Evolutionary conservation across 2,797 vertebrate species (phyloP).

Genomic region (Jordanella pulchra): DNA sequence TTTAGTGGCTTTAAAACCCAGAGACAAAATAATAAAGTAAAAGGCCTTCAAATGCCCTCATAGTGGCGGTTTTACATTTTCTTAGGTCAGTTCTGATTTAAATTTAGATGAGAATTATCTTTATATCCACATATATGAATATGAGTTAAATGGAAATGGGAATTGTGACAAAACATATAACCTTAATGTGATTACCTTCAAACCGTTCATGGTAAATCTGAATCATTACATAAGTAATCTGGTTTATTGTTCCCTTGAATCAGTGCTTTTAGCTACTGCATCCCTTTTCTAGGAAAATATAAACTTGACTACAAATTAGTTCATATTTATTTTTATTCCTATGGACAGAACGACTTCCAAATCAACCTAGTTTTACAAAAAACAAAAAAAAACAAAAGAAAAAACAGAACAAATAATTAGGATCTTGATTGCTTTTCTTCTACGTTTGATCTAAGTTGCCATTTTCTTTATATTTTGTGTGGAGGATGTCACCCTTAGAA

Average conservation of each 20-base stretch:
- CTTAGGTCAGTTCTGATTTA: background rate
- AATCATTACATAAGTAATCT: too few relatives aligned
- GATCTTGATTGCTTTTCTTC: background rate
- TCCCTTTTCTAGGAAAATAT: too few relatives aligned
- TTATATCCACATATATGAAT: background rate
- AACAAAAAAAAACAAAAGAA: too few relatives aligned
- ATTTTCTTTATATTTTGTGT: background rate
- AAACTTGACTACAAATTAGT: too few relatives aligned
- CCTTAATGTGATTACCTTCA: background rate
- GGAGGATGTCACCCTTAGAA: too few relatives aligned
- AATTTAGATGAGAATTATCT: background rate
- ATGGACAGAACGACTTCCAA: too few relatives aligned
- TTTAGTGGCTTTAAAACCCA: background rate
- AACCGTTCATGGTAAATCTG: too few relatives aligned
- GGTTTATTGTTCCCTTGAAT: background rate
- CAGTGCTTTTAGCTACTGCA: background rate
- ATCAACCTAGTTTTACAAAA: too few relatives aligned
- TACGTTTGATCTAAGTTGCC: background rate
- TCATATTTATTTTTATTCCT: too few relatives aligned
- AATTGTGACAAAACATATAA: conserved; percentile 3
- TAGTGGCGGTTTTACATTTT: background rate
- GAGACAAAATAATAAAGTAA: background rate
- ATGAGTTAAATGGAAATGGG: background rate
- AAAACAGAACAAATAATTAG: too few relatives aligned
- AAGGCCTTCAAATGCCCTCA: background rate